Evolutionary conservation across 2,113 vertebrate species (phyloP).

Genomic region (Suricata suricatta): DNA sequence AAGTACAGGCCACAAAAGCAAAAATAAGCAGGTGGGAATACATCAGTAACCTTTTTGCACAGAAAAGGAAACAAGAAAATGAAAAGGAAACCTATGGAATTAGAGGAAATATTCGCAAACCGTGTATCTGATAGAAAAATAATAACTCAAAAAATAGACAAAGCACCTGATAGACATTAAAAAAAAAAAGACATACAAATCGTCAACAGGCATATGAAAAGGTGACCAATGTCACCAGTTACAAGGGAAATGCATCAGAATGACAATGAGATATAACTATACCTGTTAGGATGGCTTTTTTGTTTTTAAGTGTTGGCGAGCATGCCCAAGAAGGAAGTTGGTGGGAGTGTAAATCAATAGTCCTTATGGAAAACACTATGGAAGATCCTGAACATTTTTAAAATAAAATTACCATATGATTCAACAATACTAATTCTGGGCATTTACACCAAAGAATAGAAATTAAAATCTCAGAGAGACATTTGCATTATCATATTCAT

Average conservation of each 20-base stretch:
- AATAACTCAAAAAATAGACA: neutral
- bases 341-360: neutral
- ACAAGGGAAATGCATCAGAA: neutral
- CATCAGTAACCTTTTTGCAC: neutral
- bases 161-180: neutral
- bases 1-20: neutral
- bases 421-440: neutral
- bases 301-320: neutral
- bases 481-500: neutral
- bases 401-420: neutral
- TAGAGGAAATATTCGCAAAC: neutral
- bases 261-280: neutral
- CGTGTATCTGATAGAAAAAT: neutral
- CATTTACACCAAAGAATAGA: neutral
- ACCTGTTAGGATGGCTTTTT: neutral
- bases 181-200: neutral
- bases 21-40: neutral
- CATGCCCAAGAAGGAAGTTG: neutral
- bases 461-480: neutral
- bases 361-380: neutral
- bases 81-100: neutral
- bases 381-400: neutral
- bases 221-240: neutral
- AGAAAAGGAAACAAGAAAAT: neutral
- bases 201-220: neutral